Conservation (phyloP, 1,140 invertebrate genomes). For the Drosophila trapezifrons region DNA sequence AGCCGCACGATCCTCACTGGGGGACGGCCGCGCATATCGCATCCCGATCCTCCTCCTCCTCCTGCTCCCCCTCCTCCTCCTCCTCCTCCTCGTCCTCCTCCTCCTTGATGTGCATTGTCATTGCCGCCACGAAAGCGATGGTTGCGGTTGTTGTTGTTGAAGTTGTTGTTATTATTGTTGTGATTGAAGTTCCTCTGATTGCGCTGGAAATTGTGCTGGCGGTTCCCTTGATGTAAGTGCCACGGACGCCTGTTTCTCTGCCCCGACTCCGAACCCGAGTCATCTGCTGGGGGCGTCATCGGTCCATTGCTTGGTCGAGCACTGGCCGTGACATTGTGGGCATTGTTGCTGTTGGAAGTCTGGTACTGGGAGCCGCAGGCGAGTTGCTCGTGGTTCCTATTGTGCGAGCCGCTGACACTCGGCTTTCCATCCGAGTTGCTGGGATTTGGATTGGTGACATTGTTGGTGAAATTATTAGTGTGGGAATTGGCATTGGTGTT, state of each 20-base stretch:
- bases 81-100: background rate
- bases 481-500: too few relatives aligned
- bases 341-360: conserved; percentile 1
- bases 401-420: background rate
- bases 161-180: background rate
- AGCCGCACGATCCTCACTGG: conserved; percentile 30
- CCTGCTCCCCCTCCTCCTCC: background rate
- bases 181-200: background rate
- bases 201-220: background rate
- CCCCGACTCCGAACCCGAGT: background rate
- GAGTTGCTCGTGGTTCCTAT: background rate
- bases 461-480: background rate
- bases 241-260: background rate
- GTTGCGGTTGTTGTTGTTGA: background rate
- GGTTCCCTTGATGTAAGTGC: background rate
- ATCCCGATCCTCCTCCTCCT: background rate
- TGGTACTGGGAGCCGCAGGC: conserved; percentile 6
- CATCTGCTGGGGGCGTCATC: background rate
- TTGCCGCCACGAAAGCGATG: background rate
- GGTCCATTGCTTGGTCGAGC: background rate
- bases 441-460: too few relatives aligned
- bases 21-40: background rate
- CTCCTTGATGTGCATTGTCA: background rate
- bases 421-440: background rate
- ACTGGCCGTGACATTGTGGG: conserved; percentile 6